These are phyloP conservation scores for Aphis craccivora DNA, from an alignment of 1,140 invertebrate species.

Conservation along the genomic window DNA sequence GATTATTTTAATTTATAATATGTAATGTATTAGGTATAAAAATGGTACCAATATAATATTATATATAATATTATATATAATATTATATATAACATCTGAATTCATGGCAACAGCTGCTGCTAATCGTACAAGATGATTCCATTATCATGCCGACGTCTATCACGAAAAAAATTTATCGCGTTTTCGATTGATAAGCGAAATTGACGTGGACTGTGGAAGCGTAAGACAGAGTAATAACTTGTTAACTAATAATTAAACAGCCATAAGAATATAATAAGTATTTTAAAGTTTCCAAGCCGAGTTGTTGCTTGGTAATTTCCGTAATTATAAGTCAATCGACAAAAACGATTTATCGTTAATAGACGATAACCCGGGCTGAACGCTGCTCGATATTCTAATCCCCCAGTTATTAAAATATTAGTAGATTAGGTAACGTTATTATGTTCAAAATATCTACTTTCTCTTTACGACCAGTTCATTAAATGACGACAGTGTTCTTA, in stretches of 20 bases:
- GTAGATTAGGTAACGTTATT: neutral
- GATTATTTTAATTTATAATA: too few species aligned
- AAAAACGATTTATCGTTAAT: neutral
- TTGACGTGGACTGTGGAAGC: too few species aligned
- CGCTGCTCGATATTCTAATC: neutral
- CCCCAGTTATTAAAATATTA: neutral
- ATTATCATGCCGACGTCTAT: neutral
- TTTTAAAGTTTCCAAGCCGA: neutral
- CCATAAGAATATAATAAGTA: neutral
- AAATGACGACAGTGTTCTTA: conserved; percentile 19
- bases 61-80: neutral
- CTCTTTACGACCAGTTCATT: neutral
- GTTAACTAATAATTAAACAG: neutral
- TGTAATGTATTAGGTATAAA: neutral
- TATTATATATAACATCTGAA: too few species aligned
- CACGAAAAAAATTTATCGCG: neutral
- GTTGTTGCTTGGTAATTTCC: neutral
- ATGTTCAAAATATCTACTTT: neutral
- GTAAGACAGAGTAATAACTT: too few species aligned
- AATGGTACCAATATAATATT: neutral
- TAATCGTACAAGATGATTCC: neutral
- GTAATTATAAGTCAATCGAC: neutral
- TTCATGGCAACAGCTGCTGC: too few species aligned
- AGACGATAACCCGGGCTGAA: neutral
- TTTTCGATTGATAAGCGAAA: neutral